Evolutionary conservation across 2,113 vertebrate genomes (phyloP), one percentile per base, ranked within the genome.

Genomic region (Melanerpes formicivorus): DNA sequence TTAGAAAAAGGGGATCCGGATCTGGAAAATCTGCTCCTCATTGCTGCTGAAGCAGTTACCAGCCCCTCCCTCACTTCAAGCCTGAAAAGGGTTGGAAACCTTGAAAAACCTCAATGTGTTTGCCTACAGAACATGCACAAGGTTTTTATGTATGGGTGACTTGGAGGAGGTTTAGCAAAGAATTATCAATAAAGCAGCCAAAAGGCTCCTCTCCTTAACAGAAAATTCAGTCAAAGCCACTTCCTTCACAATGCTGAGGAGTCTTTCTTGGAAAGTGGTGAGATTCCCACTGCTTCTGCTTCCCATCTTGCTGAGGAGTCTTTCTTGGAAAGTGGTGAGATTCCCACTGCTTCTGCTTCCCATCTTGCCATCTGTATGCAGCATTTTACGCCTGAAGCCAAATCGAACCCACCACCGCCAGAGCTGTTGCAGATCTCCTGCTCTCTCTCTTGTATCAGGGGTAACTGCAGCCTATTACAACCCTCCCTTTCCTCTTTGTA

Each of bases 231-330:
- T 12, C 5, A 7, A 77, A 72, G 21, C 16, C 4, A 1, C 11
- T 78, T 54, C 22, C 52, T 34, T 8, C 0, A 0, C 16, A 34
- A 3, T 37, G 10, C 54, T 4, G 3, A 32, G 12, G 16, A 55
- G 3, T 0, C 2, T 2, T 55, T 50, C 29, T n/a, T n/a, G 63
- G 16, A 30, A 15, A 22, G 1, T 0, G 1, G 18, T 12, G 48
- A 64, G 37, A 48, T 58, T 80, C 30, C 34, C 27, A 21, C 4
- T 21, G 64, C 21, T 14, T n/a, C 48, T 52, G 26, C 30, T 63
- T 59, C 65, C 55, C 8, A 5, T 42, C 44, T 37, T 23, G 5
- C 27, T 4, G 3, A 32, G 12, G 16, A 55, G 3, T 0, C 2
- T 2, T 55, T 50, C 29, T n/a, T n/a, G 63, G 16, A 30, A 15